phyloP scores from a whole-genome alignment of 2,797 vertebrate species.

The Squalus acanthias region DNA sequence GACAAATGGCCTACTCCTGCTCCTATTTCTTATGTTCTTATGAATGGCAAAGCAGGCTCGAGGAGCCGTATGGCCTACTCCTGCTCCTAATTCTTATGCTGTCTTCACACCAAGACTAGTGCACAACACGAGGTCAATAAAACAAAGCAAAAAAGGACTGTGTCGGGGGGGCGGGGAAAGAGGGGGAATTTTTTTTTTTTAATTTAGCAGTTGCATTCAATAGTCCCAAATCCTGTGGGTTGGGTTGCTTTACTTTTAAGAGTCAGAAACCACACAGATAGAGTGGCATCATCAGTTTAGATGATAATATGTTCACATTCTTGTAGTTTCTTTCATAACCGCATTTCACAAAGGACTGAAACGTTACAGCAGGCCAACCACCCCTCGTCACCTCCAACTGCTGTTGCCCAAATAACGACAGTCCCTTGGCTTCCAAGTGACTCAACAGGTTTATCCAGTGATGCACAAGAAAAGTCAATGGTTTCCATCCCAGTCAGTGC shows the following conservation, averaged over 20 bases:
- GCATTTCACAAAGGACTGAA: not conserved
- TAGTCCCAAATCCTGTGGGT: not conserved
- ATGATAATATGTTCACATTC: not conserved
- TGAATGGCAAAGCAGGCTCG: no score
- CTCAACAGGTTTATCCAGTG: no score
- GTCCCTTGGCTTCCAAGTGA: no score
- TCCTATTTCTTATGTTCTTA: no score
- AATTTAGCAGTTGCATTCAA: not conserved
- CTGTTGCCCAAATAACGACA: not conserved
- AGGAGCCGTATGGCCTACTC: no score
- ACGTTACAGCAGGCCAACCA: no score
- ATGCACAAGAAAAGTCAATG: no score
- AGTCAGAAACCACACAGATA: slow-evolving; percentile 27
- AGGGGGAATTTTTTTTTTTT: not conserved
- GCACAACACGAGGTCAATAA: not conserved
- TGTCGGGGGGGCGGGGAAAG: not conserved
- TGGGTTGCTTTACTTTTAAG: not conserved
- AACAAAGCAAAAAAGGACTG: not conserved
- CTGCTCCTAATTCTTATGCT: no score
- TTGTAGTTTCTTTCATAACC: not conserved
- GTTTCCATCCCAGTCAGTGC: no score
- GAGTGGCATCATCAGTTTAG: not conserved
- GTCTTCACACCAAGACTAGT: no score
- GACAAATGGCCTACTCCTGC: no score
- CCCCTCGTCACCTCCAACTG: not conserved